phyloP scores from a whole-genome alignment of 1,140 invertebrate species.

The Megathymus violae region DNA sequence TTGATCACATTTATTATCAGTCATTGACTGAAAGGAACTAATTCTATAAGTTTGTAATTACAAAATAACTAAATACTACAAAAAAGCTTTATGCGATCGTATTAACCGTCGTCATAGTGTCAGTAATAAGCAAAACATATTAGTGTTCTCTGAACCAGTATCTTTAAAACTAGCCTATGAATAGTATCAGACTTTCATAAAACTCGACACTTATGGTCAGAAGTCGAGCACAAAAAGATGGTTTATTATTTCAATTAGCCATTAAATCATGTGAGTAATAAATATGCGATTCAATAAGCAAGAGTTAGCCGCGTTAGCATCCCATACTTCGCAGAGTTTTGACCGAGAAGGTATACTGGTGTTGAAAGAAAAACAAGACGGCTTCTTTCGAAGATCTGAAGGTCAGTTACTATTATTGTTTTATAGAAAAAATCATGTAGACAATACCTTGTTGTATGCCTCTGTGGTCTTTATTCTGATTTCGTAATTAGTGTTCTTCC shows the following conservation, averaged over 20 bases:
- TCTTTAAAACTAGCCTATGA: neutral
- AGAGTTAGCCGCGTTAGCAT: conserved; percentile 92
- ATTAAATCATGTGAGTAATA: conserved; percentile 43
- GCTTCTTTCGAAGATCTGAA: conserved; percentile 95
- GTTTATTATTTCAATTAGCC: conserved; percentile 39
- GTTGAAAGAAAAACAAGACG: conserved; percentile 93
- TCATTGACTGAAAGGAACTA: too few species aligned
- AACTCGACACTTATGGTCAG: neutral
- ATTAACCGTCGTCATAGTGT: too few species aligned
- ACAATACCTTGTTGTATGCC: too few species aligned
- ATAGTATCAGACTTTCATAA: neutral
- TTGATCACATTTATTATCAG: too few species aligned
- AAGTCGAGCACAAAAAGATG: conserved; percentile 32
- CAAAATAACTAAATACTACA: neutral
- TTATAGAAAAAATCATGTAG: too few species aligned
- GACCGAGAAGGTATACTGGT: conserved; percentile 96
- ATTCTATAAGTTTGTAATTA: too few species aligned
- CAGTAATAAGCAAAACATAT: too few species aligned
- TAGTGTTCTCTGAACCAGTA: too few species aligned
- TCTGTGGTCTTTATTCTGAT: too few species aligned
- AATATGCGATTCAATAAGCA: conserved; percentile 96
- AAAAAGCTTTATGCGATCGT: too few species aligned
- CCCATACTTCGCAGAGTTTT: conserved; percentile 93
- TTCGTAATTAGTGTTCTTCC: too few species aligned
- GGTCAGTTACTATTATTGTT: conserved; percentile 86